These are phyloP conservation scores for Galerucella pusilla DNA, from an alignment of 2,888 invertebrate species.

Conservation along the genomic window DNA sequence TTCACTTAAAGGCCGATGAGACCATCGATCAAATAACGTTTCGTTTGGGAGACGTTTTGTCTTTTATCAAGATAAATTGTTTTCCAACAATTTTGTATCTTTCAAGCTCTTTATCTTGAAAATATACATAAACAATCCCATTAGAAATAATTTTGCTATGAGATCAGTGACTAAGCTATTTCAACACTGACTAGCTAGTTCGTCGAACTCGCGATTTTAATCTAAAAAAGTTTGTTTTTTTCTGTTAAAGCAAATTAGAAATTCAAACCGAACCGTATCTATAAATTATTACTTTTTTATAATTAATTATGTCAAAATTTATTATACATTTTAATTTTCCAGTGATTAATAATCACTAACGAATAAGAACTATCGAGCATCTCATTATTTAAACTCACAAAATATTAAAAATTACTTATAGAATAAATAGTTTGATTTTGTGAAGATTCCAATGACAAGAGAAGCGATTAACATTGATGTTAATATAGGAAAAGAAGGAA, in stretches of 20 bases:
- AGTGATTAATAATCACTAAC: too few species aligned
- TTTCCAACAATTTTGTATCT: background rate
- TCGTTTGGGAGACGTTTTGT: too few species aligned
- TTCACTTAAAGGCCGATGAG: too few species aligned
- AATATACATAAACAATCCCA: background rate
- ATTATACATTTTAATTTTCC: background rate
- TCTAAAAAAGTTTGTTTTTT: background rate
- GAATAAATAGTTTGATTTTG: too few species aligned
- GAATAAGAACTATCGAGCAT: too few species aligned
- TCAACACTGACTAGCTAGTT: background rate
- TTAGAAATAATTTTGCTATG: background rate
- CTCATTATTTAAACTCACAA: too few species aligned
- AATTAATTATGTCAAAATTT: background rate
- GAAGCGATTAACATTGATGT: too few species aligned
- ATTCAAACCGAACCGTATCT: background rate
- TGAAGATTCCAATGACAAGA: too few species aligned
- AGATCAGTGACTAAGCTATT: background rate
- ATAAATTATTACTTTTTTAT: background rate
- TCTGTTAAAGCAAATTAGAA: background rate
- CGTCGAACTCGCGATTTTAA: constrained; percentile 2
- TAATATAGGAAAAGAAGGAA: too few species aligned
- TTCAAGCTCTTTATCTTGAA: background rate
- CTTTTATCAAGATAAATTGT: background rate
- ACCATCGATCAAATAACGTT: too few species aligned
- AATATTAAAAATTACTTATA: too few species aligned